A percentile compares a stretch with the other conserved stretches of the same genome.
Evolutionary conservation across 2,113 vertebrate species (phyloP).

Genomic region (Choloepus hoffmanni): DNA sequence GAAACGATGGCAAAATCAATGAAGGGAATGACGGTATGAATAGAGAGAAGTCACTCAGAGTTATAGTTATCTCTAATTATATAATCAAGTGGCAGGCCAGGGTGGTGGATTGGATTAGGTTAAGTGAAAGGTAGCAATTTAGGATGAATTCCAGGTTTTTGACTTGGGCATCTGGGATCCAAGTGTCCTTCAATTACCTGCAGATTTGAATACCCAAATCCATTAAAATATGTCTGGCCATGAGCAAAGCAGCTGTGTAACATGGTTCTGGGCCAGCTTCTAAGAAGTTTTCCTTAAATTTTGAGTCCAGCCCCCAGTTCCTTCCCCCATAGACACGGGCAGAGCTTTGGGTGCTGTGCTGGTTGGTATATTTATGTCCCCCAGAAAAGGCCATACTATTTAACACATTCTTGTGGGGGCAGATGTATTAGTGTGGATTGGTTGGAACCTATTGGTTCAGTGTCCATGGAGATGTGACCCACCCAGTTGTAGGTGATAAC

Average conservation of each 20-base stretch:
- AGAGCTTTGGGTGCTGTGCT: background rate
- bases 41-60: background rate
- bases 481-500: no score
- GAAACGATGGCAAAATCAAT: background rate
- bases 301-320: no score
- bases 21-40: background rate
- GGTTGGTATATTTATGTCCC: no score
- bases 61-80: no score
- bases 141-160: background rate
- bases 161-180: background rate
- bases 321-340: background rate
- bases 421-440: no score
- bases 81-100: no score
- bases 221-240: background rate
- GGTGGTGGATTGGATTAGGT: background rate
- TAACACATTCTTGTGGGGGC: no score
- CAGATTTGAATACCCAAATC: background rate
- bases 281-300: background rate
- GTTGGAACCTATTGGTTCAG: no score
- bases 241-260: background rate
- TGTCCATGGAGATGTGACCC: no score
- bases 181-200: background rate
- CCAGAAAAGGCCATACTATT: no score
- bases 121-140: background rate
- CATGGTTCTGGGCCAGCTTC: background rate